phyloP scores from a whole-genome alignment of 2,113 vertebrate genomes.

The Embiotoca jacksoni region DNA sequence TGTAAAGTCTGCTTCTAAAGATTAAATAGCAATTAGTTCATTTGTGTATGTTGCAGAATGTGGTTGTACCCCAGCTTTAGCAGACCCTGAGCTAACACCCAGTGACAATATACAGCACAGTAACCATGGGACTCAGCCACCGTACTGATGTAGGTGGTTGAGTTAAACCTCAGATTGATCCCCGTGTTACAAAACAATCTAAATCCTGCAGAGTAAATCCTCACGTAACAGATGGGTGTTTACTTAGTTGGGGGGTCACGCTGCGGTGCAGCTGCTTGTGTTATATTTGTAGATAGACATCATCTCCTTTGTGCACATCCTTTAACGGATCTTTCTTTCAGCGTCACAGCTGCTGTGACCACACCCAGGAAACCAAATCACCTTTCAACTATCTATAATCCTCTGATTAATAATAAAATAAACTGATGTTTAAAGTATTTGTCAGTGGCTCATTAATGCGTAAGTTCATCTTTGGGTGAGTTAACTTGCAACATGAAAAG shows the following conservation, averaged over 20 bases:
- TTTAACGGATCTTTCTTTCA: constrained; percentile 48
- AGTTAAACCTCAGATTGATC: neutral
- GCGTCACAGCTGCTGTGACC: constrained; percentile 35
- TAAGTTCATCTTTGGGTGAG: neutral
- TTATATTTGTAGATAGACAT: constrained; percentile 47
- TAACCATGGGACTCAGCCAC: neutral
- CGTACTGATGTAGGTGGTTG: neutral
- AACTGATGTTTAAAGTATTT: constrained; percentile 49
- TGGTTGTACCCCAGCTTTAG: constrained; percentile 42
- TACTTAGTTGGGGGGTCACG: neutral
- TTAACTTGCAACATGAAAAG: neutral
- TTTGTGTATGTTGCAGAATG: constrained; percentile 39
- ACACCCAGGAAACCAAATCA: constrained; percentile 46
- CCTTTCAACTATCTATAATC: constrained; percentile 48
- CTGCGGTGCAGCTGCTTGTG: constrained; percentile 33
- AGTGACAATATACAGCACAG: neutral
- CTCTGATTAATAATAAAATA: constrained; percentile 61
- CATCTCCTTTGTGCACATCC: constrained; percentile 34
- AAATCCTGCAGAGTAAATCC: constrained; percentile 12
- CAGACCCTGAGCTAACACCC: constrained; percentile 23
- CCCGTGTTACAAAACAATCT: constrained; percentile 15
- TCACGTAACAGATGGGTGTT: constrained; percentile 17
- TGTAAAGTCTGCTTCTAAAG: constrained; percentile 55
- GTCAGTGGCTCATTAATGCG: constrained; percentile 27
- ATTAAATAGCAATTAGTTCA: constrained; percentile 18